Base-by-base conservation (phyloP, 2,113 vertebrate species). In the Haemorhous mexicanus region DNA sequence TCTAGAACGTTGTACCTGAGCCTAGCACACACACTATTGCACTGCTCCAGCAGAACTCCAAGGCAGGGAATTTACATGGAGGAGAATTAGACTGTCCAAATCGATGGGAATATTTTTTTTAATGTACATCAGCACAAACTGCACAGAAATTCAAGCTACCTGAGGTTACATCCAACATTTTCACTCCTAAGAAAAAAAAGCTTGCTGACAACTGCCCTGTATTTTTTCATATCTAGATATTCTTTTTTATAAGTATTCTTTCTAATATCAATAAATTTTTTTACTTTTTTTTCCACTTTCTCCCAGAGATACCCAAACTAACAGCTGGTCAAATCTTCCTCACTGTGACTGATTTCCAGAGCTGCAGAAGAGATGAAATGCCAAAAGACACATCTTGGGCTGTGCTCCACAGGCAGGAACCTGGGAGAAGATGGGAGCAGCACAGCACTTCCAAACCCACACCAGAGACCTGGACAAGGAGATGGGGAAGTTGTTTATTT, bases 21-120 rank as follows among this genome's bases (percentile, higher is more conserved):
- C 7, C 35, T 4, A 32, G 37, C 32, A 66, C 21, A 17, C 20
- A 7, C 6, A 10, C 4, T 28, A 7, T 0, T 43, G 59, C 47
- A 72, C 24, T 67, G 62, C 39, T 58, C 58, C 58, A 61, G 49
- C 17, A 69, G n/a, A 56, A 39, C 17, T 39, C 28, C 43, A 37
- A 17, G 32, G 49, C 0, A 56, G 10, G 18, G 53, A 77, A 61
- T 52, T 47, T 47, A 5, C 19, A 61, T 35, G 39, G 24, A 94
- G 20, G 9, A 84, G 30, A 21, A 68, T 0, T 53, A 62, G 8
- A 41, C 8, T 17, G 32, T 6, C 7, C 11, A 81, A 41, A 74
- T 2, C 0, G 0, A n/a, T 7, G 4, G 21, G 33, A 64, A 26
- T 58, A 2, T 2, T 10, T 9, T 23, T 6, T 13, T 19, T 64